Conservation (phyloP, 2,797 vertebrate genomes). For the Epinephelus coioides region DNA sequence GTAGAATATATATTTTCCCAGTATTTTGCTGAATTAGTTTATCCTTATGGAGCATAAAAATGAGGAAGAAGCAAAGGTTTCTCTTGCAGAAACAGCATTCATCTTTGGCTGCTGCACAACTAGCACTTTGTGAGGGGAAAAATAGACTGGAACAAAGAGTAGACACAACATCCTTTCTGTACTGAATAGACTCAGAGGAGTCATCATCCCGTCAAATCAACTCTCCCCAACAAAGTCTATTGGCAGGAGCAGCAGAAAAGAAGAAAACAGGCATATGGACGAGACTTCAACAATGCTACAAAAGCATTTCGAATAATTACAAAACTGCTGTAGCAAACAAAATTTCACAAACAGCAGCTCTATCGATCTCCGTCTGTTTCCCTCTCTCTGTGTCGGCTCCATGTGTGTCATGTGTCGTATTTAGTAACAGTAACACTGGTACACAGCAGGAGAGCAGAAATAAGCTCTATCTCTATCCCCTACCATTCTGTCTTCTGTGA, state of each 20-base stretch:
- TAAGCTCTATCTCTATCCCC: background rate
- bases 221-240: slow-evolving; percentile 46
- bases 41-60: background rate
- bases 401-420: background rate
- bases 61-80: background rate
- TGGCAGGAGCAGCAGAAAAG: slow-evolving; percentile 24
- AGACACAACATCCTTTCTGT: slow-evolving; percentile 75
- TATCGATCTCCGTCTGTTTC: background rate
- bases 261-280: slow-evolving; percentile 10
- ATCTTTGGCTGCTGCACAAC: background rate
- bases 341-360: slow-evolving; percentile 5
- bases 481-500: background rate
- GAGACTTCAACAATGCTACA: slow-evolving; percentile 29
- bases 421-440: background rate
- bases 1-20: background rate
- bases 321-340: slow-evolving; percentile 19
- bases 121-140: slow-evolving; percentile 12
- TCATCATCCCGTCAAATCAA: slow-evolving; percentile 63
- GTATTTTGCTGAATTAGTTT: background rate
- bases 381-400: background rate
- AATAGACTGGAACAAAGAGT: slow-evolving; percentile 34
- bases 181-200: slow-evolving; percentile 63
- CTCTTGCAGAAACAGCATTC: slow-evolving; percentile 16
- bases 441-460: background rate
- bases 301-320: slow-evolving; percentile 37